phyloP scores from a whole-genome alignment of 2,888 invertebrate genomes.

The Synergus japonicus region DNA sequence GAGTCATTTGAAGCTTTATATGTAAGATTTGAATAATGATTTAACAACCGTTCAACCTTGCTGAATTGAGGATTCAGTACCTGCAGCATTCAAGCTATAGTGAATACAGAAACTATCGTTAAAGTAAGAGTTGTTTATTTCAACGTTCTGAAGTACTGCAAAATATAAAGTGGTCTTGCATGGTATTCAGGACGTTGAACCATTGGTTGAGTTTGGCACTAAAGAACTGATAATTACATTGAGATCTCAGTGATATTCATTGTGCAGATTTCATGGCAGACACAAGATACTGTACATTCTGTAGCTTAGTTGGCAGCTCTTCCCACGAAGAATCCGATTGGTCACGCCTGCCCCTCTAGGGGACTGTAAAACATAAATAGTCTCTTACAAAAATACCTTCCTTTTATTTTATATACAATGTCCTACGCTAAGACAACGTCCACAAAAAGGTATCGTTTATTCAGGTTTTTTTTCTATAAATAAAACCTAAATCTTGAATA shows the following conservation, averaged over 20 bases:
- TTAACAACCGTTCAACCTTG: conserved; percentile 1
- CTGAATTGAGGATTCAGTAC: background rate
- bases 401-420: background rate
- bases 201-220: background rate
- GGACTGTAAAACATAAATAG: conserved; percentile 45
- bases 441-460: background rate
- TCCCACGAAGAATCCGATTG: conserved; percentile 70
- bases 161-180: no score
- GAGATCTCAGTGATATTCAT: conserved; percentile 10
- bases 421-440: background rate
- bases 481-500: background rate
- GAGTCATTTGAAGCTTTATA: background rate
- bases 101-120: conserved; percentile 3
- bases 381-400: background rate
- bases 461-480: background rate
- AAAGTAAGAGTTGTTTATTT: conserved; percentile 1
- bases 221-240: conserved; percentile 4
- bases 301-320: conserved; percentile 55
- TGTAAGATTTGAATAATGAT: background rate
- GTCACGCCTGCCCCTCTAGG: conserved; percentile 62
- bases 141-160: background rate
- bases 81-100: background rate
- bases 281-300: conserved; percentile 40
- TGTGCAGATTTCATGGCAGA: conserved; percentile 28
- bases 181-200: background rate